A percentile compares a stretch with the other conserved stretches of the same genome.
Evolutionary conservation across 1,140 invertebrate genomes (phyloP).

Genomic region (Cyclargus thomasi): DNA sequence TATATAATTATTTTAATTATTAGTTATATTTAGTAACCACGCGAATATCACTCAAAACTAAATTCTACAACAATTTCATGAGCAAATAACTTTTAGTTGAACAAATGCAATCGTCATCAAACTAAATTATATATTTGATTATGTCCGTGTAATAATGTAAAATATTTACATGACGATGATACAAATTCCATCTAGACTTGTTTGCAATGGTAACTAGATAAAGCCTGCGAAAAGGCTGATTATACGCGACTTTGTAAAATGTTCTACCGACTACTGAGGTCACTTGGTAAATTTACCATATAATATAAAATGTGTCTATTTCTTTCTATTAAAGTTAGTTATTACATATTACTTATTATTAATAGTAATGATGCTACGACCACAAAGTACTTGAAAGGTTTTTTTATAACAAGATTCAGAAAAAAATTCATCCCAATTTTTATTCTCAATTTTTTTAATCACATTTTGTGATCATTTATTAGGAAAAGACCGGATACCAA

Average conservation of each 20-base stretch:
- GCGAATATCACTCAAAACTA: neutral
- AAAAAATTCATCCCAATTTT: neutral
- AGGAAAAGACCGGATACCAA: neutral
- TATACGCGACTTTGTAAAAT: neutral
- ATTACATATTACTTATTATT: neutral
- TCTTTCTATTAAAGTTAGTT: too few relatives aligned
- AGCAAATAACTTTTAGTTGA: neutral
- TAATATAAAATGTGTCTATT: too few relatives aligned
- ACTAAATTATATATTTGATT: constrained; percentile 20
- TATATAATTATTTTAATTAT: too few relatives aligned
- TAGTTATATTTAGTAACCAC: too few relatives aligned
- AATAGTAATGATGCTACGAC: too few relatives aligned
- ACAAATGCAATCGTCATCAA: constrained; percentile 27
- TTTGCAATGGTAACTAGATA: constrained; percentile 41
- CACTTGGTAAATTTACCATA: neutral
- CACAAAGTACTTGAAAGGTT: too few relatives aligned
- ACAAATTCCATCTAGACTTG: constrained; percentile 39
- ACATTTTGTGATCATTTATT: too few relatives aligned
- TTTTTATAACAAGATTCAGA: too few relatives aligned
- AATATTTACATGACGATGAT: constrained; percentile 35
- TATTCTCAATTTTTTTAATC: too few relatives aligned
- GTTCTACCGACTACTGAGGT: neutral
- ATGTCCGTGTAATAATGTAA: constrained; percentile 17
- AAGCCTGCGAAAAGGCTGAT: constrained; percentile 25
- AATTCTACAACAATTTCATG: neutral